Conservation (phyloP, 2,113 vertebrate genomes). For the Oryzias curvinotus region DNA sequence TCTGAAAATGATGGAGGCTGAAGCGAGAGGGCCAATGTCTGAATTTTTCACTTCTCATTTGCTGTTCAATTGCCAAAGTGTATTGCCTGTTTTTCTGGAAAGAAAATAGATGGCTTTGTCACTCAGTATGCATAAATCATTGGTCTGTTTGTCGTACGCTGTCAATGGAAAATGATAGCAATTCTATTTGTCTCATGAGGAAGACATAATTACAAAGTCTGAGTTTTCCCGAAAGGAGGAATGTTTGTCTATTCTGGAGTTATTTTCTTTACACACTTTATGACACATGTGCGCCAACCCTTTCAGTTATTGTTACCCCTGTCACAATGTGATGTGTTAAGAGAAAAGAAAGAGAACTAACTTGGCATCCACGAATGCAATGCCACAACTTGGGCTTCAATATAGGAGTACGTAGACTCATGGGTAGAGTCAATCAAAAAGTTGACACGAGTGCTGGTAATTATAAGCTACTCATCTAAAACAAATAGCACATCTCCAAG, state of each 20-base stretch:
- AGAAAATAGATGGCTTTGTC: conserved; percentile 77
- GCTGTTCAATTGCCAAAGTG: conserved; percentile 72
- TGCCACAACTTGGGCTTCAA: not conserved
- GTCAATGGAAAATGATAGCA: conserved; percentile 72
- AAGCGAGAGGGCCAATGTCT: conserved; percentile 54
- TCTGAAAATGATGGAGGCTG: conserved; percentile 67
- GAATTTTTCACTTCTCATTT: conserved; percentile 75
- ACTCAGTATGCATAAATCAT: conserved; percentile 75
- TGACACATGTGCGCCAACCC: conserved; percentile 41
- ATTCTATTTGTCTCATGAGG: conserved; percentile 70
- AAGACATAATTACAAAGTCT: conserved; percentile 64
- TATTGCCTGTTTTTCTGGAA: conserved; percentile 68
- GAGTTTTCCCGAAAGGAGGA: conserved; percentile 54
- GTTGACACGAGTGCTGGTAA: conserved; percentile 49
- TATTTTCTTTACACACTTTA: conserved; percentile 59
- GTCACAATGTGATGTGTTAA: conserved; percentile 59
- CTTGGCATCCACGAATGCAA: conserved; percentile 8
- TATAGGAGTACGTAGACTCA: not conserved
- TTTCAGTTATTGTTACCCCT: conserved; percentile 36
- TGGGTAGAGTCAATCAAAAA: conserved; percentile 22
- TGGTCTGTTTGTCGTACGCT: conserved; percentile 66
- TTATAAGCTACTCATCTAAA: conserved; percentile 50
- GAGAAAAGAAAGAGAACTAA: conserved; percentile 34
- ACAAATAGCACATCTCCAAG: conserved; percentile 33
- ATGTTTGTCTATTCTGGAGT: conserved; percentile 66